Conservation (phyloP, 2,888 invertebrate genomes). For the Ichneumoninae sp. region DNA sequence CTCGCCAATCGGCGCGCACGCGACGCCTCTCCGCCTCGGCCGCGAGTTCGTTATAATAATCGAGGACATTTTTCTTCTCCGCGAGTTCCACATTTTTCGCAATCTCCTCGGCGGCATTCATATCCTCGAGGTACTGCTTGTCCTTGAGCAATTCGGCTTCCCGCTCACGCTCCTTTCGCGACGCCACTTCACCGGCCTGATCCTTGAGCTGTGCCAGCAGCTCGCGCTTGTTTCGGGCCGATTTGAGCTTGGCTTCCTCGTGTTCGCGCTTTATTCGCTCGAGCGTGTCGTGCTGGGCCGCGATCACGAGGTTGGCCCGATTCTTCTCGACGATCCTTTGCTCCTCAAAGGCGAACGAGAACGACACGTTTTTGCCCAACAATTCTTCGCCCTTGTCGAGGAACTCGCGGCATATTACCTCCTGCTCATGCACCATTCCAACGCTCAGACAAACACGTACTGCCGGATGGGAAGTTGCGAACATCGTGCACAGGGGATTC, state of each 20-base stretch:
- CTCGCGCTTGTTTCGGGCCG: slow-evolving; percentile 75
- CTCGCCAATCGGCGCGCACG: slow-evolving; percentile 86
- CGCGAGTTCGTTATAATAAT: slow-evolving; percentile 88
- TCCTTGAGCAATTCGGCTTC: slow-evolving; percentile 76
- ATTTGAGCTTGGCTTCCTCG: slow-evolving; percentile 71
- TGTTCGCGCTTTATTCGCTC: slow-evolving; percentile 75
- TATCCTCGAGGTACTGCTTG: slow-evolving; percentile 71
- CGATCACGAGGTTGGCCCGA: slow-evolving; percentile 75
- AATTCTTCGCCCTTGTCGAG: slow-evolving; percentile 84
- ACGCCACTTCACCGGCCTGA: slow-evolving; percentile 76
- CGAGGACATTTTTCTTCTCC: slow-evolving; percentile 85
- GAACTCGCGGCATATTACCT: slow-evolving; percentile 85
- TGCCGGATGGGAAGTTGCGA: slow-evolving; percentile 85
- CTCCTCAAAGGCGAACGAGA: slow-evolving; percentile 77
- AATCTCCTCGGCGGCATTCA: slow-evolving; percentile 74
- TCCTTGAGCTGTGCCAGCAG: slow-evolving; percentile 76
- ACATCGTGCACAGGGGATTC: slow-evolving; percentile 86
- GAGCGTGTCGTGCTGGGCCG: slow-evolving; percentile 77
- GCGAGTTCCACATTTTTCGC: slow-evolving; percentile 70
- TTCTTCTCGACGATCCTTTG: slow-evolving; percentile 74
- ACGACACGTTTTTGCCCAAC: slow-evolving; percentile 74
- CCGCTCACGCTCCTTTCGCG: slow-evolving; percentile 74
- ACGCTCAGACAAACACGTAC: slow-evolving; percentile 86
- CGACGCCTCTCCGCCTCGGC: slow-evolving; percentile 87
- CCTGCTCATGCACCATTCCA: slow-evolving; percentile 85